A percentile compares a stretch with the other conserved stretches of the same genome.
Conservation (phyloP, 1,140 invertebrate genomes). For the Bombus terrestris region DNA sequence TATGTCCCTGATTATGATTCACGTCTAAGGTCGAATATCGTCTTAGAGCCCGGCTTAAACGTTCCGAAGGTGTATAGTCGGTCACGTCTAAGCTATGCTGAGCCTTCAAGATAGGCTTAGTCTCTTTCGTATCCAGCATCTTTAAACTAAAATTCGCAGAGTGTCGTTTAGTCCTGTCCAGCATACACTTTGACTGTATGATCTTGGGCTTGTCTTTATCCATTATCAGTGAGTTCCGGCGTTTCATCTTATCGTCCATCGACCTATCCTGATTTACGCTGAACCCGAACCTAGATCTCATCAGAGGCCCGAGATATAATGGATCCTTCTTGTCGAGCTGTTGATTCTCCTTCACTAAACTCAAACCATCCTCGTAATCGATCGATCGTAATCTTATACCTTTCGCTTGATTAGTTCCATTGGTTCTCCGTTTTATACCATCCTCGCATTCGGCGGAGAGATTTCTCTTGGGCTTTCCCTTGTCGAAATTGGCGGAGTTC, state of each 20-base stretch:
- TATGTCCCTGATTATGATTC: slow-evolving; percentile 80
- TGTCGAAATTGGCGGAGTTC: slow-evolving; percentile 70
- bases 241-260: slow-evolving; percentile 67
- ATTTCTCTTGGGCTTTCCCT: slow-evolving; percentile 68
- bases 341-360: slow-evolving; percentile 54
- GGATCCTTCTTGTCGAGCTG: slow-evolving; percentile 56
- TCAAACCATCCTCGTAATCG: slow-evolving; percentile 74
- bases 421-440: slow-evolving; percentile 66
- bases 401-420: slow-evolving; percentile 51
- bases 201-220: slow-evolving; percentile 69
- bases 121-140: slow-evolving; percentile 70
- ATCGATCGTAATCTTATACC: slow-evolving; percentile 57
- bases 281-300: slow-evolving; percentile 62
- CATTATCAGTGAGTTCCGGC: slow-evolving; percentile 64
- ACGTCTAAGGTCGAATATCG: slow-evolving; percentile 78
- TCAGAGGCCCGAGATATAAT: slow-evolving; percentile 8
- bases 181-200: slow-evolving; percentile 61
- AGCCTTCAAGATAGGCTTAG: slow-evolving; percentile 68
- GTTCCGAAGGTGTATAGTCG: slow-evolving; percentile 64
- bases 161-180: slow-evolving; percentile 76
- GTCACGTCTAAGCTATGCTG: slow-evolving; percentile 76
- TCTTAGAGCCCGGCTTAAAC: slow-evolving; percentile 59
- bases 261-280: slow-evolving; percentile 43
- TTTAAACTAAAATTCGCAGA: slow-evolving; percentile 73
- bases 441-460: slow-evolving; percentile 75